Base-by-base conservation (phyloP, 2,888 invertebrate genomes). In the Hedya salicella region DNA sequence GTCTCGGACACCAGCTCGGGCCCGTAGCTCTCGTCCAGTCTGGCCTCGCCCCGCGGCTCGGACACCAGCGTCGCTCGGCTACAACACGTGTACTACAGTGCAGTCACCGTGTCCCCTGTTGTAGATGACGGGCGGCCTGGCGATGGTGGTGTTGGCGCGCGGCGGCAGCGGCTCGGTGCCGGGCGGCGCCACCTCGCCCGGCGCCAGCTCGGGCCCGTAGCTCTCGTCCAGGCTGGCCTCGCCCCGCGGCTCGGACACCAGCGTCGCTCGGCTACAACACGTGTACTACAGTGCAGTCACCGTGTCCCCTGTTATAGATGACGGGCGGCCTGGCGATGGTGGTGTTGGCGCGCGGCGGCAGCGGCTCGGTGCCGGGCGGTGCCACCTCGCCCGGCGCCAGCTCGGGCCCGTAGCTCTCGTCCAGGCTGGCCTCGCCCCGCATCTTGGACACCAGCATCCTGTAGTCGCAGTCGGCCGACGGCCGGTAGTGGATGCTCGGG, bases 371-470 rank as follows among this genome's bases (percentile, higher is more conserved):
- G 21, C 89, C 91, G 2, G 90, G 88, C 59, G 89, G 89, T 1
- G 90, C 84, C 69, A 85, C 85, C 74, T 91, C 88, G 0, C 87
- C 87, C 1, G 86, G 84, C 21, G 86, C 81, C 50, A 81, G 72
- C 53, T 78, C 80, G 1, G 73, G 70, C 19, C 71, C 57, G 65
- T 76, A 78, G 8, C 71, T 70, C 57, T 74, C 76, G 39, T 79
- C 84, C n/a, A 73, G 71, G 2, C 79, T 75, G 1, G 79, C 78
- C 46, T 82, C 81, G 36, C 96, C 96, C 68, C 96, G 95, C 77
- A 98, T 97, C 85, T 96, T 96, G 76, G 95, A 96, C 49, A 98
- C 96, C 71, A 98, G 91, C 93, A 97, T 95, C 8, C 96, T 96
- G 86, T 98, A 98, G 68, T 97, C 95, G 86, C 97, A 97, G 92